Base-by-base conservation (phyloP, 2,113 vertebrate genomes). In the Corynorhinus townsendii region DNA sequence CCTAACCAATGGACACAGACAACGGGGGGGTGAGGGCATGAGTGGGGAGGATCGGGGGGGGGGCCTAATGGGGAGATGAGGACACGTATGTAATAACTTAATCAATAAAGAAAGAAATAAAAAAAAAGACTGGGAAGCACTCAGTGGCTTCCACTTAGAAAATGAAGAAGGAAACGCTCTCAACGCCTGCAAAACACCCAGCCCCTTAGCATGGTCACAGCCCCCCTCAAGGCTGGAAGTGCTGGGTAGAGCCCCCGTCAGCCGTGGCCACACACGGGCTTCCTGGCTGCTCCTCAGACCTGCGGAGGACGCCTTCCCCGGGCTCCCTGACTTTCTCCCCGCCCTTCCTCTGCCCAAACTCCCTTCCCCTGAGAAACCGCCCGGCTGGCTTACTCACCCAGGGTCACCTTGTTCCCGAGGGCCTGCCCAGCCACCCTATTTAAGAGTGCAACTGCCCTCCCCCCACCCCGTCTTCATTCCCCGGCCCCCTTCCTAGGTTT, bases 221-320 rank as follows among this genome's bases (percentile, higher is more conserved):
- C 38, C 59, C 17, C 33, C 20, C n/a, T 40, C 16, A 5, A 4
- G 11, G 68, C 26, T 16, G 7, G 11, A 15, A 2, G 2, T 6
- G 28, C 62, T 0, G 33, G 17, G 28, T 12, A 7, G 3, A n/a
- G 33, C 10, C 2, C 14, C 17, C 15, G 22, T 43, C 35, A 0
- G 47, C 59, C 40, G 14, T 43, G 30, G 56, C 20, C 3, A 16
- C 20, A 26, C 20, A 5, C 16, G 26, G 47, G 80, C 52, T 83
- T 77, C 66, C 75, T 20, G 40, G 52, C 2, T 64, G 19, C 2
- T 49, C 68, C 30, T 64, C 38, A 7, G 28, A 49, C 26, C 4
- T 2, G 43, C 3, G 7, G 35, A 59, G 59, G 82, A 49, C 38
- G 5, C 26, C 40, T 26, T 76, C 22, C 22, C 49, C 72, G 16